Evolutionary conservation across 2,888 invertebrate species (phyloP).

Genomic region (Sinohyriopsis cumingii): DNA sequence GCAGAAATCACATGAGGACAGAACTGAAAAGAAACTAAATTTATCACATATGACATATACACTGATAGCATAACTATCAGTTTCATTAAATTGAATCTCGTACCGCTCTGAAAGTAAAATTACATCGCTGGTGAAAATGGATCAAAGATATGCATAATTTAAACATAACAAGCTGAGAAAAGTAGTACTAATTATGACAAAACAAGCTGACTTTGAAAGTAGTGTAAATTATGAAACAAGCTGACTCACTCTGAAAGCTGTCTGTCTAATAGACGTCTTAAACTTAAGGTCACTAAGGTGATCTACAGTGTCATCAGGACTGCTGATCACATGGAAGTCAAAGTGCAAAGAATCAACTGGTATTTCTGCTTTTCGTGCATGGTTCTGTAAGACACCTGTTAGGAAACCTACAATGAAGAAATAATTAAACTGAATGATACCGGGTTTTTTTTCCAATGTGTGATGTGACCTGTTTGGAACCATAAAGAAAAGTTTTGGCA

Average conservation of each 20-base stretch:
- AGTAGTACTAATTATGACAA: background rate
- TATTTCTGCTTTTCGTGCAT: conserved; percentile 67
- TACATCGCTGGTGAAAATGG: too few species aligned
- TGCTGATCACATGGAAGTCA: conserved; percentile 55
- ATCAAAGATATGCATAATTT: too few species aligned
- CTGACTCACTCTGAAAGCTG: conserved; percentile 56
- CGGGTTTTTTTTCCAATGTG: background rate
- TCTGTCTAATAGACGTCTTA: conserved; percentile 46
- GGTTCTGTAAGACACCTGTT: conserved; percentile 71
- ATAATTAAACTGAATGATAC: background rate
- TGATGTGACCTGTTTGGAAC: too few species aligned
- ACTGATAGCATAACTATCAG: too few species aligned
- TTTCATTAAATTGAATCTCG: too few species aligned
- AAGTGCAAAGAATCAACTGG: conserved; percentile 70
- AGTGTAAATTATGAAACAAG: background rate
- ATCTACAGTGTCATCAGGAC: conserved; percentile 42
- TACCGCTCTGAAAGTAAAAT: too few species aligned
- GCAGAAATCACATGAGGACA: too few species aligned
- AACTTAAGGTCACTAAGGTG: conserved; percentile 50
- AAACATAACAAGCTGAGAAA: too few species aligned
- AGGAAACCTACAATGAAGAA: conserved; percentile 63
- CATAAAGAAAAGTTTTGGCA: too few species aligned
- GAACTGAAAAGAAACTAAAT: too few species aligned
- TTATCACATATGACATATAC: too few species aligned
- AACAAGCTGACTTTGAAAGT: background rate